Evolutionary conservation across 2,888 invertebrate species (phyloP), one percentile per base, ranked within the genome.

Genomic region (Onthophagus sagittarius): DNA sequence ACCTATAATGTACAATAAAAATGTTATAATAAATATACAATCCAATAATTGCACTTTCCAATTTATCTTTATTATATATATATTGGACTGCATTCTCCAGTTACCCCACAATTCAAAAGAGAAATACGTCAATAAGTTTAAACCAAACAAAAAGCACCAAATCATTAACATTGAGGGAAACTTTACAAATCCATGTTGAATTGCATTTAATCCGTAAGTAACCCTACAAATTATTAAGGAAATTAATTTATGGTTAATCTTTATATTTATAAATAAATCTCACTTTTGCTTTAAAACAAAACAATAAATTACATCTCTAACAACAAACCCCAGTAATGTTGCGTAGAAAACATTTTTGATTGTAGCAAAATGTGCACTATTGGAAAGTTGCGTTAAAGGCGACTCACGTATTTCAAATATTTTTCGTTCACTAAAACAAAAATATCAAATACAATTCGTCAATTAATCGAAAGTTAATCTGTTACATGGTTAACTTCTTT

Each of bases 171-270:
- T 90, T 72, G 85, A 84, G 70, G 90, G 87, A 53, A 93, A 85
- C 75, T 90, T 88, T 11, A 87, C 88, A 77, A 94, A 90, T 0
- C 89, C 89, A 76, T 82, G 83, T 62, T 82, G 82, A 71, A 94
- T 88, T 6, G 91, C 86, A 33, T 86, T 85, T 75, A 93, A 85
- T 32, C 91, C 91, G 62, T 91, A 80, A 78, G 86, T 86, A 5
- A 87, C 81, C 74, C 90, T 90, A 78, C 63, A 84, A 85, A 72
- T 73, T 69, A 71, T 69, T 72, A 63, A 53, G 2, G 11, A 53
- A 53, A 4, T 53, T 9, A 39, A n/a, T 71, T 23, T 13, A 62
- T n/a, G 14, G 15, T 62, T 13, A 62, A 74, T 62, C 71, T 69
- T 73, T 62, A 23, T 23, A 23, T 23, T 23, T 23, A 23, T 23